Percentiles rank a stretch among this genome's conserved stretches.
Evolutionary conservation across 2,113 vertebrate genomes (phyloP).

Genomic region (Dromiciops gliroides): DNA sequence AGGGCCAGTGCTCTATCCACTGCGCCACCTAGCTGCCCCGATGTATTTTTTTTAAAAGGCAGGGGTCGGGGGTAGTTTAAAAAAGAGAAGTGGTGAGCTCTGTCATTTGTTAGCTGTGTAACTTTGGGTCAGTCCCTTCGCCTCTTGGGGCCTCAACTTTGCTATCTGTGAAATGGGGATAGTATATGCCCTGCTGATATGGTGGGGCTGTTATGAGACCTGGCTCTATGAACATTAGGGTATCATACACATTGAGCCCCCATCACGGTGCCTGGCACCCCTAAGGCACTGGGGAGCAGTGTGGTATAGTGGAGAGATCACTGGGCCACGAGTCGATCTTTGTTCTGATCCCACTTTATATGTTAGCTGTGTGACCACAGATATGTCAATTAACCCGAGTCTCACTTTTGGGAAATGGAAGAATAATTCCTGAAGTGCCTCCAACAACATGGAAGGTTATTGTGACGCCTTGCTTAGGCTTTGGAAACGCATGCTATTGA

Average conservation of each 20-base stretch:
- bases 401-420: neutral
- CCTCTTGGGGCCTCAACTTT: neutral
- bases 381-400: neutral
- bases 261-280: neutral
- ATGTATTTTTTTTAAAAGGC: neutral
- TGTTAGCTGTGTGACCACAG: neutral
- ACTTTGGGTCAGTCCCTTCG: too few relatives aligned
- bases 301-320: neutral
- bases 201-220: neutral
- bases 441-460: neutral
- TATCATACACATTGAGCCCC: neutral
- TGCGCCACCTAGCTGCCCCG: too few relatives aligned
- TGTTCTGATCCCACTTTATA: neutral
- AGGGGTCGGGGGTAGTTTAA: neutral
- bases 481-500: neutral
- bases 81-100: neutral
- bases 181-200: neutral
- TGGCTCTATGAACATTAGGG: neutral
- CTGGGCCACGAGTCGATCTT: too few relatives aligned
- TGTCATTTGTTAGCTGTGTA: too few relatives aligned
- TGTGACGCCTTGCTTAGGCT: neutral
- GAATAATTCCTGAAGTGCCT: neutral
- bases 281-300: neutral
- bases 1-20: too few relatives aligned
- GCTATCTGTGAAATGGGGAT: neutral